Base-by-base conservation (phyloP, 1,140 invertebrate genomes). In the Heterodera schachtii region DNA sequence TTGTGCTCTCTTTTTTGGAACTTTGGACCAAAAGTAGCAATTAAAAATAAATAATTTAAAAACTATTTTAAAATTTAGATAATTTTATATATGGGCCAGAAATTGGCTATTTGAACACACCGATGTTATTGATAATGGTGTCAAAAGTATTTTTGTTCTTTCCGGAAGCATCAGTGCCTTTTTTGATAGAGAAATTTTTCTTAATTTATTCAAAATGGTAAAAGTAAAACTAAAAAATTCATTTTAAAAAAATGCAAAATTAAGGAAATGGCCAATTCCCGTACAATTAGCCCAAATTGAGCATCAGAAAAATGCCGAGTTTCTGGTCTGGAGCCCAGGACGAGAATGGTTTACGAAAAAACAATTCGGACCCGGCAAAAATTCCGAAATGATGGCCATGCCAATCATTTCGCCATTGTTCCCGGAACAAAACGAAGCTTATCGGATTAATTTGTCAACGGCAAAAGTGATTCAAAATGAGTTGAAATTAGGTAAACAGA, bases 141-240 rank as follows among this genome's bases (percentile, higher is more conserved):
- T 19, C 46, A 11, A 74, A 74, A 74, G 52, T 74, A 21, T 41
- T 74, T 74, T 57, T 74, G 46, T 21, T 49, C 19, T 74, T 74
- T 74, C 73, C 73, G 6, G 31, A 31, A 74, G 52, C 46, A 9
- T 74, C 73, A n/a, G 21, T 43, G 19, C 73, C 73, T 3, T 74
- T 74, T 74, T 74, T 74, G 11, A 49, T 74, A 9, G 52, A 74
- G 21, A 74, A 74, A 74, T 74, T 41, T 11, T 74, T 74, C 31
- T 47, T 49, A n/a, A 11, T 74, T 9, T 74, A 74, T 74, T 74
- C 73, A 43, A 74, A 74, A 74, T 74, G 73, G 73, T 74, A n/a
- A 74, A 11, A 74, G 31, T 41, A 49, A 49, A 41, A 8, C 41
- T 5, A n/a, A n/a, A 6, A n/a, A 73, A 73, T 19, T 74, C 11